A percentile compares a stretch with the other conserved stretches of the same genome.
These are phyloP conservation scores for Leptocoma aspasia DNA, from an alignment of 2,113 vertebrate species.

Conservation along the genomic window DNA sequence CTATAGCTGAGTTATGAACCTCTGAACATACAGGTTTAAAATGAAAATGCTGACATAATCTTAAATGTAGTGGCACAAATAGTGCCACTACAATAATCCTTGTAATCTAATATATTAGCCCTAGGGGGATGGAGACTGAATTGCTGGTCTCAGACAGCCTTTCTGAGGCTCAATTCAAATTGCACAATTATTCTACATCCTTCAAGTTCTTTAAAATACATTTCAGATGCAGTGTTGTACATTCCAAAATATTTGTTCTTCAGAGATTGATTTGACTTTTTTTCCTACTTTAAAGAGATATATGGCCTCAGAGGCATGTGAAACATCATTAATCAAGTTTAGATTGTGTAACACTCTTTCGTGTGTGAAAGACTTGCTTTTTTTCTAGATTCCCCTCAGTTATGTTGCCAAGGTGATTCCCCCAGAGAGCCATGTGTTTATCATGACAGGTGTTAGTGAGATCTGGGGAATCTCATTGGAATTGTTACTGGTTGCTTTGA, in stretches of 20 bases:
- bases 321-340: conserved; percentile 63
- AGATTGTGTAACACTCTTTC: conserved; percentile 4
- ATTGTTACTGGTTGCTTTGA: conserved; percentile 67
- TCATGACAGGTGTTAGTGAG: conserved; percentile 78
- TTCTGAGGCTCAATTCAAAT: conserved; percentile 46
- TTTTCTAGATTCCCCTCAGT: conserved; percentile 62
- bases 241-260: conserved; percentile 53
- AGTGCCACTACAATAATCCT: conserved; percentile 30
- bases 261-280: conserved; percentile 7
- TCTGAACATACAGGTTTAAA: conserved; percentile 39
- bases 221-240: conserved; percentile 25
- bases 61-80: conserved; percentile 59
- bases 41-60: conserved; percentile 51
- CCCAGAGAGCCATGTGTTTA: conserved; percentile 71
- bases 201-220: conserved; percentile 35
- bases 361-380: conserved; percentile 50
- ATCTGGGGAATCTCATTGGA: conserved; percentile 67
- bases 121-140: conserved; percentile 25
- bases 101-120: conserved; percentile 59
- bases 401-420: conserved; percentile 68
- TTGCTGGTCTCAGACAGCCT: conserved; percentile 10
- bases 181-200: conserved; percentile 37
- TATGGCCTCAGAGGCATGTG: conserved; percentile 45
- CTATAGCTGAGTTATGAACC: conserved; percentile 52
- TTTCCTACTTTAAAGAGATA: conserved; percentile 12